These are phyloP conservation scores for Darevskia nairensis DNA, from an alignment of 2,797 vertebrate species.

Conservation along the genomic window DNA sequence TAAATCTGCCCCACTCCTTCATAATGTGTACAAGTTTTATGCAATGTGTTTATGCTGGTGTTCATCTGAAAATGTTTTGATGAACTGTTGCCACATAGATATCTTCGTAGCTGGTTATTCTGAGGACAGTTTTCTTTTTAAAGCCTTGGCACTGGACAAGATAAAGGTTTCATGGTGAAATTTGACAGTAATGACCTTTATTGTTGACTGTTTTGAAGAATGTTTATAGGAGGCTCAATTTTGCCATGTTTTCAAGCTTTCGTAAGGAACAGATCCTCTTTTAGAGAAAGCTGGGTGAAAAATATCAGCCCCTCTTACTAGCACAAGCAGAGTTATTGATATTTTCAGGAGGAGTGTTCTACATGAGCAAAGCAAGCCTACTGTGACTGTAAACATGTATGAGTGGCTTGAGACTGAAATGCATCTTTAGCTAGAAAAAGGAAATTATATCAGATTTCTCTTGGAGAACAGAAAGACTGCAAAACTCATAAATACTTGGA, in stretches of 20 bases:
- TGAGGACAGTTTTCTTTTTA: not conserved
- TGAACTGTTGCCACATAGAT: not conserved
- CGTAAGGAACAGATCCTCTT: not conserved
- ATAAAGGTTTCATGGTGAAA: not conserved
- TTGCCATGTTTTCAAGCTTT: conserved; percentile 7
- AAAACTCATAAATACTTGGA: not conserved
- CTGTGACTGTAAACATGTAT: not conserved
- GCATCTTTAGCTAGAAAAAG: not conserved
- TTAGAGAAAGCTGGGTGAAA: not conserved
- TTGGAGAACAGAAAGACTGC: not conserved
- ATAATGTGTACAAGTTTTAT: not conserved
- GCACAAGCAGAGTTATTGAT: not conserved
- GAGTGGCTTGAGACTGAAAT: not conserved
- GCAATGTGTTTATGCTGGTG: not conserved
- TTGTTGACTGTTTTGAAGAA: not conserved
- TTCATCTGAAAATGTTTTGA: not conserved
- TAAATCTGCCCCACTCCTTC: not conserved
- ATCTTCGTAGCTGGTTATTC: not conserved
- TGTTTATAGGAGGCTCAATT: not conserved
- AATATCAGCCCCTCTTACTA: not conserved
- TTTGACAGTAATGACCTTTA: not conserved
- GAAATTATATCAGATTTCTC: not conserved
- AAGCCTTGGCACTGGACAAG: not conserved
- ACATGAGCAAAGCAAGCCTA: not conserved
- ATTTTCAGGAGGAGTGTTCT: not conserved